Conservation (phyloP, 37 sponge, comb jelly and placozoan species). For the Spongilla lacustris region DNA sequence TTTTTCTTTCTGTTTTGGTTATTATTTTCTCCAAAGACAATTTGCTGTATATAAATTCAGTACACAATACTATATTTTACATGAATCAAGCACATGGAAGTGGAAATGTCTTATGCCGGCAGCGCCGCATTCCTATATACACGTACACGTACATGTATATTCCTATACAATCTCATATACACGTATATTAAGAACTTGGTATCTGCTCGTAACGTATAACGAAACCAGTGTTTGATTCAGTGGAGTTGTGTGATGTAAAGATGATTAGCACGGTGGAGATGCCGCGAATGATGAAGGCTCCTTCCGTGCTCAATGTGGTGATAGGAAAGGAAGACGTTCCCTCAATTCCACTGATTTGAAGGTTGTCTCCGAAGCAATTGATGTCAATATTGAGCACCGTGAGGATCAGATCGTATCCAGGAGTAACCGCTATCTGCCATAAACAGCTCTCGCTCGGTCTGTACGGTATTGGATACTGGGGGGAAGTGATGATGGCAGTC, state of each 20-base stretch:
- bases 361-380: neutral
- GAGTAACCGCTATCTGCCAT: constrained; percentile 26
- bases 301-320: neutral
- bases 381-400: constrained; percentile 31
- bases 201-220: neutral
- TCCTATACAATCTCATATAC: too few relatives aligned
- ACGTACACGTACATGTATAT: too few relatives aligned
- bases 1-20: too few relatives aligned
- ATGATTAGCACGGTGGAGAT: neutral
- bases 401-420: constrained; percentile 18
- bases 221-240: neutral
- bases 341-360: neutral
- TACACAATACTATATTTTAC: too few relatives aligned
- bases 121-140: too few relatives aligned
- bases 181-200: neutral
- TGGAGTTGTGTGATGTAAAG: neutral
- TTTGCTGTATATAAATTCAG: too few relatives aligned
- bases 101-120: too few relatives aligned
- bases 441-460: constrained; percentile 29
- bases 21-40: too few relatives aligned
- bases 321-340: neutral
- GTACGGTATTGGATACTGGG: constrained; percentile 59
- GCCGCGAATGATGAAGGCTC: neutral
- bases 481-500: constrained; percentile 60
- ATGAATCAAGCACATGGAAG: too few relatives aligned